These are phyloP conservation scores for Pocillopora grandis DNA, from an alignment of 92 coral and sea anemone species.

Conservation along the genomic window DNA sequence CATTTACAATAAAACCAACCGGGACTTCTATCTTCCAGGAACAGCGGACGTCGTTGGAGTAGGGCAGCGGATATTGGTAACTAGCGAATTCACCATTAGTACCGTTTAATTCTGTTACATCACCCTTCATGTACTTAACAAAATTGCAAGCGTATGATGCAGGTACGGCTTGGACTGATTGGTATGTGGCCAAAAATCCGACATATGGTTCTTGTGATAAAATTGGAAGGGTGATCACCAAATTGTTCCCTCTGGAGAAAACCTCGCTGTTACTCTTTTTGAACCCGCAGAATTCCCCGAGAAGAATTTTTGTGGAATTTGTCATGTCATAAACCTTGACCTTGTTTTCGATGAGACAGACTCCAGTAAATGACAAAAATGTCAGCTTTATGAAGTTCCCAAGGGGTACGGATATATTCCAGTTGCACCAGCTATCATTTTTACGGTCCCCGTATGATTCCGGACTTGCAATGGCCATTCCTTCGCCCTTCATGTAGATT, in stretches of 20 bases:
- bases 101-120: background rate
- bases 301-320: background rate
- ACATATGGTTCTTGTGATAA: background rate
- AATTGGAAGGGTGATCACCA: slow-evolving; percentile 16
- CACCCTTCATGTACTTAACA: no score
- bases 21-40: slow-evolving; percentile 40
- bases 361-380: slow-evolving; percentile 7
- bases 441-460: background rate
- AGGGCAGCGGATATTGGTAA: slow-evolving; percentile 24
- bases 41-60: slow-evolving; percentile 42
- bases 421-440: slow-evolving; percentile 12
- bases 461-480: slow-evolving; percentile 29
- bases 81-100: slow-evolving; percentile 31
- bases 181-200: slow-evolving; percentile 42
- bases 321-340: background rate
- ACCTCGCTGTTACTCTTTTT: background rate
- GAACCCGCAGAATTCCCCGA: no score
- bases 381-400: slow-evolving; percentile 37
- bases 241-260: slow-evolving; percentile 40
- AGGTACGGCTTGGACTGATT: slow-evolving; percentile 31
- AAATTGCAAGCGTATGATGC: background rate
- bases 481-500: slow-evolving; percentile 25
- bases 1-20: slow-evolving; percentile 14
- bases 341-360: background rate
- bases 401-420: slow-evolving; percentile 39